These are phyloP conservation scores for Arizona elegans DNA, from an alignment of 2,113 vertebrate species.

Conservation along the genomic window DNA sequence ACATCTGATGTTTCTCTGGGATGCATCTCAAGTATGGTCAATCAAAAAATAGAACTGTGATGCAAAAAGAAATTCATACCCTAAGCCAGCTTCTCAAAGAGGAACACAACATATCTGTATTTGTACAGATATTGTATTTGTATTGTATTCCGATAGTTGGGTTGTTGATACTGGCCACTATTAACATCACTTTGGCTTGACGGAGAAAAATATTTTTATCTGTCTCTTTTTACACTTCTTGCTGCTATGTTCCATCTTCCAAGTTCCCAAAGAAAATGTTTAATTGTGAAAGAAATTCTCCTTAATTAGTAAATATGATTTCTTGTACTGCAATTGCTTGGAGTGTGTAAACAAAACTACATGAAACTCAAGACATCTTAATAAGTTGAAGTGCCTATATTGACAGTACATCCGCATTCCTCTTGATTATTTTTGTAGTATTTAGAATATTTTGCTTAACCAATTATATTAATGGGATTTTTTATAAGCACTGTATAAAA, in stretches of 20 bases:
- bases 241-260: background rate
- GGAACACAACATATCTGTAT: background rate
- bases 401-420: background rate
- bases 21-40: background rate
- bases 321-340: background rate
- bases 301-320: background rate
- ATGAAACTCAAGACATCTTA: background rate
- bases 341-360: background rate
- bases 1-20: background rate
- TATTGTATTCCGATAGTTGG: too few relatives aligned
- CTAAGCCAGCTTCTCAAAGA: background rate
- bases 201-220: background rate
- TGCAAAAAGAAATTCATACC: background rate
- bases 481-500: too few relatives aligned
- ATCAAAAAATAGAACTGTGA: background rate
- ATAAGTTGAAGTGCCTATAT: background rate
- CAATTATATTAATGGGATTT: background rate
- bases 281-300: background rate
- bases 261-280: background rate
- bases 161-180: background rate
- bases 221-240: background rate
- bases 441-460: background rate
- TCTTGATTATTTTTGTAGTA: background rate
- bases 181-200: background rate
- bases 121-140: too few relatives aligned